phyloP scores from a whole-genome alignment of 2,888 invertebrate genomes.

The Empis livida region DNA sequence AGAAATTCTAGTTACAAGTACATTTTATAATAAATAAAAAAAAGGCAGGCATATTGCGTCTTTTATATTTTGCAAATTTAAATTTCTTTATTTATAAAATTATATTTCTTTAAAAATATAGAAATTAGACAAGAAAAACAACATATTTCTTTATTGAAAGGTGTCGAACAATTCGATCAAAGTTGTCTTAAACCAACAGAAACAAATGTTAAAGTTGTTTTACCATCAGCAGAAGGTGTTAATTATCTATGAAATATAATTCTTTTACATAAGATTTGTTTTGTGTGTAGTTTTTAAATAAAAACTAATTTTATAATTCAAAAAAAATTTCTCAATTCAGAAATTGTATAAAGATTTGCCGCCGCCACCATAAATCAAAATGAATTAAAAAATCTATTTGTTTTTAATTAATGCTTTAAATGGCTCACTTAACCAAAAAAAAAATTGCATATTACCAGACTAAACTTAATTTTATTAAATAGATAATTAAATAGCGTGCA shows the following conservation, averaged over 20 bases:
- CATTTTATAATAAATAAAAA: too few species aligned
- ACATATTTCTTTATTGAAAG: constrained; percentile 62
- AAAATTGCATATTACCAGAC: too few species aligned
- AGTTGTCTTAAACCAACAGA: constrained; percentile 62
- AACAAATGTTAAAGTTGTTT: constrained; percentile 68
- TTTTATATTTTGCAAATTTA: too few species aligned
- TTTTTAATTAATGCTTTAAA: too few species aligned
- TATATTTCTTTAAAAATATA: constrained; percentile 23
- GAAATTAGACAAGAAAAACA: constrained; percentile 63
- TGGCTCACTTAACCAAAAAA: too few species aligned
- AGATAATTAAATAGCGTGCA: too few species aligned
- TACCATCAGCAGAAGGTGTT: constrained; percentile 73
- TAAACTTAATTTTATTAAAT: too few species aligned
- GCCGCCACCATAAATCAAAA: too few species aligned
- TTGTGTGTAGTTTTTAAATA: not conserved
- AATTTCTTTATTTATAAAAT: not conserved
- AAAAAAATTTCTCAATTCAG: not conserved
- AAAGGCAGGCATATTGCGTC: too few species aligned
- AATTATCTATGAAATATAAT: not conserved
- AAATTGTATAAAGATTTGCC: too few species aligned
- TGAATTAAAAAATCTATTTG: too few species aligned
- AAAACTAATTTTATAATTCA: not conserved
- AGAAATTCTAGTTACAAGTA: not conserved
- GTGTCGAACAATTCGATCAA: constrained; percentile 63
- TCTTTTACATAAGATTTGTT: too few species aligned